Percentiles rank a stretch among this genome's conserved stretches.
These are phyloP conservation scores for Drosophila colorata DNA, from an alignment of 2,888 invertebrate species.

Conservation along the genomic window DNA sequence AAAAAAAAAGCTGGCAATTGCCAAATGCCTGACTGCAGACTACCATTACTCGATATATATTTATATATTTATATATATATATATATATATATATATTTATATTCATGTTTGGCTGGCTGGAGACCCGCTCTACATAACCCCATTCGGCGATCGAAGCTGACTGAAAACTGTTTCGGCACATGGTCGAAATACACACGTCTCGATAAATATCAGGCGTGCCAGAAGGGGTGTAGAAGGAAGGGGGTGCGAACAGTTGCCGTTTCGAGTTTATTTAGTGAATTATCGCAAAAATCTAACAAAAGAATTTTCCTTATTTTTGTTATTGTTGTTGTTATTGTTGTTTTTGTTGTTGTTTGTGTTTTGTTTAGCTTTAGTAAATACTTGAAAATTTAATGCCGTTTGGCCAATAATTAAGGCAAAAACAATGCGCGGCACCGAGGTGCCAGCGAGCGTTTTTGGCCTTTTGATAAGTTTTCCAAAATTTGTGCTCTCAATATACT, in stretches of 20 bases:
- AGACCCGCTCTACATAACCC: slow-evolving; percentile 26
- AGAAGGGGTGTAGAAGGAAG: neutral
- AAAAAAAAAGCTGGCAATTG: slow-evolving; percentile 1
- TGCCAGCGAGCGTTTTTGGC: slow-evolving; percentile 17
- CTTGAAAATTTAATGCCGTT: slow-evolving; percentile 79
- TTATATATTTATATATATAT: neutral
- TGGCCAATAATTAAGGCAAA: slow-evolving; percentile 74
- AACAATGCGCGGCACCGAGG: slow-evolving; percentile 46
- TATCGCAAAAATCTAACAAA: slow-evolving; percentile 59
- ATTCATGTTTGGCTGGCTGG: slow-evolving; percentile 17
- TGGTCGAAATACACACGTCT: slow-evolving; percentile 49
- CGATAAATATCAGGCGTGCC: slow-evolving; percentile 19
- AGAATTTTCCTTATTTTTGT: slow-evolving; percentile 27
- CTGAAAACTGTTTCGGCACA: slow-evolving; percentile 39
- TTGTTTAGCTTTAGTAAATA: slow-evolving; percentile 77
- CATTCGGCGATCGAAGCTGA: slow-evolving; percentile 31
- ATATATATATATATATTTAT: slow-evolving; percentile 2
- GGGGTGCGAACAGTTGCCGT: slow-evolving; percentile 43
- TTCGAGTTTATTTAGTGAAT: slow-evolving; percentile 68
- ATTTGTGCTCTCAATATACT: neutral
- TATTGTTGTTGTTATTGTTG: slow-evolving; percentile 19
- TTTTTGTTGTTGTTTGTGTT: slow-evolving; percentile 59
- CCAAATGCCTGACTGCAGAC: slow-evolving; percentile 1
- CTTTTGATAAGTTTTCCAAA: slow-evolving; percentile 25
- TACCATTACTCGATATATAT: neutral